phyloP scores from a whole-genome alignment of 2,113 vertebrate species.

The Pituophis catenifer region DNA sequence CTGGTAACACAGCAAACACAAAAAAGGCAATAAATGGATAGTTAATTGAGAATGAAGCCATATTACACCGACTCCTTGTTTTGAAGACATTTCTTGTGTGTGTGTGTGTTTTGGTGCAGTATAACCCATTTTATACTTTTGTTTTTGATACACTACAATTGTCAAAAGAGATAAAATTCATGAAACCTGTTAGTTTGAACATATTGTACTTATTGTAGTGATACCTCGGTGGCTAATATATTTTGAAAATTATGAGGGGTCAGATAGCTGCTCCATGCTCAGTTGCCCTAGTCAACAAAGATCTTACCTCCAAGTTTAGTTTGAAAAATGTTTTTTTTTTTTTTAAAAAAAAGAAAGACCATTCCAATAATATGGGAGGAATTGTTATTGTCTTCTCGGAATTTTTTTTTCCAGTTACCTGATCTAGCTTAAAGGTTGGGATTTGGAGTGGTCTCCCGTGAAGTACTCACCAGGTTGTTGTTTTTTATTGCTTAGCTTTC shows the following conservation, averaged over 20 bases:
- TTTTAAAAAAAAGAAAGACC: not conserved
- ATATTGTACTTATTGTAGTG: constrained; percentile 8
- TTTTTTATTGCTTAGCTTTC: not conserved
- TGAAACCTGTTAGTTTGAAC: constrained; percentile 23
- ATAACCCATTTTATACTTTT: constrained; percentile 27
- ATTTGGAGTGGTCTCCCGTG: not conserved
- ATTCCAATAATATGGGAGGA: not conserved
- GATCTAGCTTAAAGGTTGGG: not conserved
- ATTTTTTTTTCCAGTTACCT: not conserved
- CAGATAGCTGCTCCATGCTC: not conserved
- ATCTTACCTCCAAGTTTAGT: not conserved
- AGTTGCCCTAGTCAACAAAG: not conserved
- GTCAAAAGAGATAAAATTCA: constrained; percentile 32
- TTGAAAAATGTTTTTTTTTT: not conserved
- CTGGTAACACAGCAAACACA: constrained; percentile 24
- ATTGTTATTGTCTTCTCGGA: not conserved
- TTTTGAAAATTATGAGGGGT: not conserved
- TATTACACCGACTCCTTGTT: not conserved
- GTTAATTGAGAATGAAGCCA: not conserved
- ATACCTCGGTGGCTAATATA: constrained; percentile 1
- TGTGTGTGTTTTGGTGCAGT: not conserved
- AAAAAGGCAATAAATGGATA: constrained; percentile 16
- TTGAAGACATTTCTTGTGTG: not conserved
- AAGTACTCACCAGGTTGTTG: not conserved
- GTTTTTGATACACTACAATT: constrained; percentile 20